phyloP scores from a whole-genome alignment of 2,797 vertebrate species.

The Pampus argenteus region DNA sequence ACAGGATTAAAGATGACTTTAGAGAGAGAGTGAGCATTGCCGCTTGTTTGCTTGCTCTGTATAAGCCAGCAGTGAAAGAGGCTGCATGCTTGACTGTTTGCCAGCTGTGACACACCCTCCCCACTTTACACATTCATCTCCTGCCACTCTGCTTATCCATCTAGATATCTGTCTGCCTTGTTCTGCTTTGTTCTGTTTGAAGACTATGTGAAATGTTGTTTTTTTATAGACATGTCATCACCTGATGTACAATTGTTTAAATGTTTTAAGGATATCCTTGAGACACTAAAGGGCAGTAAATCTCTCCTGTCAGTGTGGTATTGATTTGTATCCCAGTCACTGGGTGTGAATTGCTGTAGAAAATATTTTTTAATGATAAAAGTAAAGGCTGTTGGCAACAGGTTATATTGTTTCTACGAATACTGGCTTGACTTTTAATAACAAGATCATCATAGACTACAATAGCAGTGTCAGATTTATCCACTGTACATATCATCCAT shows the following conservation, averaged over 20 bases:
- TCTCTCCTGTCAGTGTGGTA: conserved; percentile 40
- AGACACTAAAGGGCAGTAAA: conserved; percentile 46
- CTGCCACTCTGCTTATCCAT: conserved; percentile 49
- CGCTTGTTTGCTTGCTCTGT: conserved; percentile 69
- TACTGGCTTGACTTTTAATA: neutral
- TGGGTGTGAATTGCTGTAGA: neutral
- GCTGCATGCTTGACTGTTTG: conserved; percentile 64
- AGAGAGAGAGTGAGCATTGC: conserved; percentile 48
- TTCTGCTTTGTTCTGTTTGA: conserved; percentile 19
- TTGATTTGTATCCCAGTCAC: conserved; percentile 43
- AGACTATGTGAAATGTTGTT: conserved; percentile 24
- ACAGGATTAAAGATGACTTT: conserved; percentile 81
- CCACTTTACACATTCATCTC: conserved; percentile 57
- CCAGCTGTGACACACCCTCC: conserved; percentile 61
- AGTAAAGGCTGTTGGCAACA: neutral
- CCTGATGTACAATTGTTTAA: conserved; percentile 41
- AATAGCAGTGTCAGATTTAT: neutral
- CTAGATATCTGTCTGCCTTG: conserved; percentile 46
- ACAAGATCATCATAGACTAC: neutral
- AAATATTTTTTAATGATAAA: conserved; percentile 1
- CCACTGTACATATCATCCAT: neutral
- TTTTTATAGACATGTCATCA: conserved; percentile 48
- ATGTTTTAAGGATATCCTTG: conserved; percentile 55
- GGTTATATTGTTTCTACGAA: neutral
- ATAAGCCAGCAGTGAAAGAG: conserved; percentile 62